phyloP scores from a whole-genome alignment of 2,797 vertebrate species.

The Oreonectes daqikongensis region DNA sequence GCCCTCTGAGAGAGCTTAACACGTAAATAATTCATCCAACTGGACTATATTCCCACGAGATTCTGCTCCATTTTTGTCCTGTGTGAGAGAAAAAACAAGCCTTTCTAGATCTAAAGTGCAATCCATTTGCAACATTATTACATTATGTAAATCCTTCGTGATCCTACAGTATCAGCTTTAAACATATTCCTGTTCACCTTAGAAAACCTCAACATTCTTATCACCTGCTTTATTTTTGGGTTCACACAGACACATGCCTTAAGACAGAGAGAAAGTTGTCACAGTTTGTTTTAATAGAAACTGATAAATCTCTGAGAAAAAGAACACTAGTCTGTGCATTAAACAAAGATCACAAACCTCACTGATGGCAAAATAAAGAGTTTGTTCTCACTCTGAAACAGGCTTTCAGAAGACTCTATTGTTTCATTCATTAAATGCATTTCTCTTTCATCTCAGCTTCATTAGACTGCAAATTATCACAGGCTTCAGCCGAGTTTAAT shows the following conservation, averaged over 20 bases:
- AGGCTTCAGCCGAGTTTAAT: neutral
- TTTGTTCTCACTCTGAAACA: neutral
- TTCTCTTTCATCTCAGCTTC: slow-evolving; percentile 35
- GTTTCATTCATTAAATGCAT: slow-evolving; percentile 15
- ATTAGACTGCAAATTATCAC: slow-evolving; percentile 7
- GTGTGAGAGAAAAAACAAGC: slow-evolving; percentile 14
- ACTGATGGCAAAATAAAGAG: slow-evolving; percentile 3
- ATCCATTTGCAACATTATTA: slow-evolving; percentile 23
- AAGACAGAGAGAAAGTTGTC: neutral
- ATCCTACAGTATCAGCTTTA: slow-evolving; percentile 5
- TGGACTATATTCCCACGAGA: slow-evolving; percentile 8
- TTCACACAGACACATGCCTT: neutral
- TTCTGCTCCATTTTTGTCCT: neutral
- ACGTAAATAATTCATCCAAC: slow-evolving; percentile 36
- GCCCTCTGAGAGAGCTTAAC: slow-evolving; percentile 23
- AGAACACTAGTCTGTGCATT: neutral
- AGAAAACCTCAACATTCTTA: slow-evolving; percentile 29
- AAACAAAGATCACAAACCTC: slow-evolving; percentile 11
- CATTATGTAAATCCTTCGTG: neutral
- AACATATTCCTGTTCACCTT: slow-evolving; percentile 6
- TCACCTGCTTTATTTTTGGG: slow-evolving; percentile 40
- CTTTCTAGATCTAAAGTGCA: neutral
- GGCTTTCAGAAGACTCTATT: neutral
- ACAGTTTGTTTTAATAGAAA: slow-evolving; percentile 19
- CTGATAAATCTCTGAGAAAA: neutral